Conservation (phyloP, 1,140 invertebrate genomes). For the Gryllus bimaculatus region DNA sequence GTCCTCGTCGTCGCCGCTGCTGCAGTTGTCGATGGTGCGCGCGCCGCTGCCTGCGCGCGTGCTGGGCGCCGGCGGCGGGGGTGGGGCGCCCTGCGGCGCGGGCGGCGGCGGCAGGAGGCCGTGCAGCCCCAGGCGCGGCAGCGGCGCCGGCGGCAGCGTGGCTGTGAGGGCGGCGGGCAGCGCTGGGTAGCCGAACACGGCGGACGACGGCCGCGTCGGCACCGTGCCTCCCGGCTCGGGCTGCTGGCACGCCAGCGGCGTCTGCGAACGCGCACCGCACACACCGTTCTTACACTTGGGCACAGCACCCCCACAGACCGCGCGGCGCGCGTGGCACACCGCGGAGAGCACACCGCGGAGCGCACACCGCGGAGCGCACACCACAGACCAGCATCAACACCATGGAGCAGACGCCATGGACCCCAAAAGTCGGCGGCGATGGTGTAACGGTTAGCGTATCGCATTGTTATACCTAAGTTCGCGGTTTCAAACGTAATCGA, state of each 20-base stretch:
- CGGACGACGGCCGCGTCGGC: constrained; percentile 66
- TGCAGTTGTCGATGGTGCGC: constrained; percentile 28
- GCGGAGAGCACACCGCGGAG: no score
- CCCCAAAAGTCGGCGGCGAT: no score
- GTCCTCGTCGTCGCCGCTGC: constrained; percentile 57
- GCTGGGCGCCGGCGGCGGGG: neutral
- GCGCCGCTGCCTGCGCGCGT: neutral
- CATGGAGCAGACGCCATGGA: no score
- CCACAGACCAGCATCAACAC: no score
- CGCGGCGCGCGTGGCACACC: no score
- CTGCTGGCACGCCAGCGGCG: constrained; percentile 31
- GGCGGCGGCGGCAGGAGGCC: neutral
- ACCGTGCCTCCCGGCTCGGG: constrained; percentile 49
- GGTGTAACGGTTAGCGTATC: no score
- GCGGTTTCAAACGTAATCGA: no score
- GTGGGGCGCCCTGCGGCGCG: neutral
- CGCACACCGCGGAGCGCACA: no score
- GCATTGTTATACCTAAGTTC: no score
- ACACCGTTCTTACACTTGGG: no score
- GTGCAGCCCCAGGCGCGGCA: constrained; percentile 43
- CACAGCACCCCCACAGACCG: no score
- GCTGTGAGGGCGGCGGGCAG: constrained; percentile 34
- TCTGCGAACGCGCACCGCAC: neutral
- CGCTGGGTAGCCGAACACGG: constrained; percentile 68
- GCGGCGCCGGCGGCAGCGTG: constrained; percentile 54